These are phyloP conservation scores for Euspilapteryx auroguttella DNA, from an alignment of 2,888 invertebrate species.

Conservation along the genomic window DNA sequence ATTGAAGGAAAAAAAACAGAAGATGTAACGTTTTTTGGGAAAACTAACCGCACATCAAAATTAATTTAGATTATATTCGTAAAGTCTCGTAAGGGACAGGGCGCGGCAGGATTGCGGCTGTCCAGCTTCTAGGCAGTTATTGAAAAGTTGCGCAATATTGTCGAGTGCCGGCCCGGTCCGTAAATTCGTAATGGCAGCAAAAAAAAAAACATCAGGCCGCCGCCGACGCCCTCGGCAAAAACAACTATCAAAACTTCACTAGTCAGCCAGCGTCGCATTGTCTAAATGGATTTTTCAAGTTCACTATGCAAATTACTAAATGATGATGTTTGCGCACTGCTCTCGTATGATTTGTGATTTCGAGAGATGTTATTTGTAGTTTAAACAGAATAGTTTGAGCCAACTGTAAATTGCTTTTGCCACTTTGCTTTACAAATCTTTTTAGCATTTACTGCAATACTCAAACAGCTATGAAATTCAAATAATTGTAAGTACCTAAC, in stretches of 20 bases:
- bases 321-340: too few relatives aligned
- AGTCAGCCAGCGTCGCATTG: conserved; percentile 19
- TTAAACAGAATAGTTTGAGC: too few relatives aligned
- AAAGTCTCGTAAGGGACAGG: too few relatives aligned
- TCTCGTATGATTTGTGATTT: too few relatives aligned
- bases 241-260: conserved; percentile 34
- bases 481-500: too few relatives aligned
- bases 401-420: too few relatives aligned
- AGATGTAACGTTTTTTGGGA: not conserved
- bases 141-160: conserved; percentile 61
- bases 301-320: conserved; percentile 11
- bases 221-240: conserved; percentile 22
- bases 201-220: conserved; percentile 20
- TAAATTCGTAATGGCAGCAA: conserved; percentile 59
- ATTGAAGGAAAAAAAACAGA: not conserved
- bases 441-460: too few relatives aligned
- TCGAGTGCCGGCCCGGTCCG: conserved; percentile 46
- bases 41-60: conserved; percentile 10
- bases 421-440: too few relatives aligned
- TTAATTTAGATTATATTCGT: too few relatives aligned
- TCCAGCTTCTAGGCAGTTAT: conserved; percentile 42
- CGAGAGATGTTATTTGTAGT: too few relatives aligned
- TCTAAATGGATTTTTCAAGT: conserved; percentile 46
- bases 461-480: too few relatives aligned
- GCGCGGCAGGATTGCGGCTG: conserved; percentile 26